phyloP scores from a whole-genome alignment of 2,888 invertebrate genomes.

The Drosophila engyochracea region DNA sequence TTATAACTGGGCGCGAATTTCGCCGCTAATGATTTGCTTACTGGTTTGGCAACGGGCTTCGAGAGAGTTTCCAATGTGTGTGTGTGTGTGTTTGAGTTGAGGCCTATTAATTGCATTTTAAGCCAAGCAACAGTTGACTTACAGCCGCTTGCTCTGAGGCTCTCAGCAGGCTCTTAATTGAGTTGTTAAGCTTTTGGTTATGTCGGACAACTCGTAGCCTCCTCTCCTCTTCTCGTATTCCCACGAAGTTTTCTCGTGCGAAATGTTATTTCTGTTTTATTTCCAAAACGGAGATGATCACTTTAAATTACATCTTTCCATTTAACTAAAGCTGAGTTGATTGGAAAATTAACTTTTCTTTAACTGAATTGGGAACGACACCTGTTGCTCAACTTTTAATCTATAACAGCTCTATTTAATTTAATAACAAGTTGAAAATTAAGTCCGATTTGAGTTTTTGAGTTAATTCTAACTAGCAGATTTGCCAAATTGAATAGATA shows the following conservation, averaged over 20 bases:
- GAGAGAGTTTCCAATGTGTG: constrained; percentile 3
- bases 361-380: constrained; percentile 2
- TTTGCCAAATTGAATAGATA: background rate
- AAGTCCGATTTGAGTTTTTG: background rate
- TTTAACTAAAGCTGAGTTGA: background rate
- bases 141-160: constrained; percentile 9
- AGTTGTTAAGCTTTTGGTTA: constrained; percentile 59
- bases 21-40: constrained; percentile 73
- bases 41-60: constrained; percentile 66
- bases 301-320: constrained; percentile 9
- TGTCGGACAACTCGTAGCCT: background rate
- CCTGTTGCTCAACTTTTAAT: constrained; percentile 1
- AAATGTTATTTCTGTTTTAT: constrained; percentile 39
- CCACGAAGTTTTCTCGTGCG: constrained; percentile 1
- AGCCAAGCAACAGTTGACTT: constrained; percentile 35
- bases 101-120: constrained; percentile 67
- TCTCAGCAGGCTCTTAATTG: constrained; percentile 62
- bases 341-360: constrained; percentile 13
- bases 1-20: constrained; percentile 73
- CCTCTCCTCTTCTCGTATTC: background rate
- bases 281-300: constrained; percentile 34
- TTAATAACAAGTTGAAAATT: background rate
- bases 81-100: constrained; percentile 19
- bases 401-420: background rate
- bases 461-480: background rate